Conservation (phyloP, 2,888 invertebrate species). For the Erebia ligea region DNA sequence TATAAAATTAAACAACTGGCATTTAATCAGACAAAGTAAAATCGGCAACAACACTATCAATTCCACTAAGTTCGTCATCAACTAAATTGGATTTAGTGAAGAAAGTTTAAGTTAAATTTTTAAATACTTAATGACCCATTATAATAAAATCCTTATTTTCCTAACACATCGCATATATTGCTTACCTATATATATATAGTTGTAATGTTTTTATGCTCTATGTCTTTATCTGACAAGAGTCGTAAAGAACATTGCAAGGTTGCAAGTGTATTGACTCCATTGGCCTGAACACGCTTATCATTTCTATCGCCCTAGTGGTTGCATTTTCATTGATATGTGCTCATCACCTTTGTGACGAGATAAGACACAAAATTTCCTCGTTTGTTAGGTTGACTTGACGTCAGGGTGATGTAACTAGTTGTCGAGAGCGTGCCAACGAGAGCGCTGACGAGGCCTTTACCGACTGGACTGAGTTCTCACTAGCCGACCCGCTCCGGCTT, state of each 20-base stretch:
- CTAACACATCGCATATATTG: slow-evolving; percentile 40
- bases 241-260: slow-evolving; percentile 80
- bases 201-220: slow-evolving; percentile 75
- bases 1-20: not conserved
- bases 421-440: slow-evolving; percentile 67
- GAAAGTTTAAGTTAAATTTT: not conserved
- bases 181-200: slow-evolving; percentile 55
- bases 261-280: slow-evolving; percentile 80
- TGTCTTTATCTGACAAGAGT: slow-evolving; percentile 79
- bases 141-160: not conserved
- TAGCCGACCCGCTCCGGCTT: too few relatives aligned
- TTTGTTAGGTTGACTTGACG: slow-evolving; percentile 72
- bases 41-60: not conserved
- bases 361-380: slow-evolving; percentile 58
- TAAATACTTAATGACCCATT: not conserved
- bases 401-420: slow-evolving; percentile 73
- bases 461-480: not conserved
- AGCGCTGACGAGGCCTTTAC: slow-evolving; percentile 41
- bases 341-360: slow-evolving; percentile 51
- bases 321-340: slow-evolving; percentile 57
- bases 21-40: slow-evolving; percentile 5
- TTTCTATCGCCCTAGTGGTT: slow-evolving; percentile 62
- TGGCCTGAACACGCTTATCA: slow-evolving; percentile 77
- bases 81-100: not conserved
- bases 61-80: slow-evolving; percentile 10